A percentile compares a stretch with the other conserved stretches of the same genome.
These are phyloP conservation scores for Notothenia rossii DNA, from an alignment of 2,113 vertebrate genomes.

Conservation along the genomic window DNA sequence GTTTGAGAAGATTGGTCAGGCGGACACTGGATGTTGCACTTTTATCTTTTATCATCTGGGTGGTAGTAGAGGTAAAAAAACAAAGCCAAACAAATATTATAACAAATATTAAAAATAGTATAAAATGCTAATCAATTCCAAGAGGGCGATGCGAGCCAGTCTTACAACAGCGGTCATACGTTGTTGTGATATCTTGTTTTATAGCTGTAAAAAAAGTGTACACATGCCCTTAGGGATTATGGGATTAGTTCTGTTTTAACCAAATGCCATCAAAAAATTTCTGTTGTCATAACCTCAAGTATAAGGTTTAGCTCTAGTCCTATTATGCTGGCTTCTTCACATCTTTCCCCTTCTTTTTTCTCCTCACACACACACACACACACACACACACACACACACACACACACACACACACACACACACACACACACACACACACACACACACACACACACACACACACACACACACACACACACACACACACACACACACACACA, in stretches of 20 bases:
- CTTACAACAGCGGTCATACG: no score
- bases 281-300: background rate
- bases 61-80: no score
- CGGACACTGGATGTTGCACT: no score
- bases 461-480: background rate
- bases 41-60: no score
- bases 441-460: background rate
- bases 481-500: background rate
- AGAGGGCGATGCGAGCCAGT: no score
- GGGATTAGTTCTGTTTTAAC: background rate
- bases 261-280: background rate
- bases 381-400: background rate
- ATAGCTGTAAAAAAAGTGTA: no score
- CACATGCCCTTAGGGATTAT: background rate
- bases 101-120: no score
- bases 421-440: background rate
- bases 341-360: constrained; percentile 10
- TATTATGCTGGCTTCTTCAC: constrained; percentile 4
- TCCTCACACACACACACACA: background rate
- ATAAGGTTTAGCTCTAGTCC: background rate
- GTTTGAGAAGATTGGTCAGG: no score
- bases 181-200: no score
- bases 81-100: no score
- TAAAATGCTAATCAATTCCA: no score
- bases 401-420: background rate